These are phyloP conservation scores for Andricus curvator DNA, from an alignment of 2,888 invertebrate genomes.

Conservation along the genomic window DNA sequence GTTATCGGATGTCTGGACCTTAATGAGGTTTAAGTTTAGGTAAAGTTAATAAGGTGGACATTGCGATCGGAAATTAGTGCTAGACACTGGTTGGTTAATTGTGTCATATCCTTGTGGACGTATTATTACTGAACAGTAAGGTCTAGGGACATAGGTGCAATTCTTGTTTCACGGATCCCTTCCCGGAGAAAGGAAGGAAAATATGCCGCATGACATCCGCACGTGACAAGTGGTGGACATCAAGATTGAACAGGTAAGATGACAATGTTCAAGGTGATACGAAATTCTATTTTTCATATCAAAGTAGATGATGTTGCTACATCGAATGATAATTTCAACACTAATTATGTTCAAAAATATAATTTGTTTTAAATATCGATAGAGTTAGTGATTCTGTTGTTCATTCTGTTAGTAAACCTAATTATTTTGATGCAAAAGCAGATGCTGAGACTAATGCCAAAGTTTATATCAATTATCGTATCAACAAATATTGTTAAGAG, in stretches of 20 bases:
- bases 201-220: conserved; percentile 38
- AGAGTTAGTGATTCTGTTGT: not conserved
- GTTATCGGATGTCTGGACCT: not conserved
- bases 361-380: not conserved
- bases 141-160: not conserved
- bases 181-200: not conserved
- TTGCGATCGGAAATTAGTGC: not conserved
- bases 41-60: not conserved
- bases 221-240: conserved; percentile 44
- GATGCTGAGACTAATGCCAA: too few species aligned
- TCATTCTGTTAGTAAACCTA: not conserved
- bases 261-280: not conserved
- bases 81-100: not conserved
- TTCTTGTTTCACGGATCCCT: not conserved
- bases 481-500: too few species aligned
- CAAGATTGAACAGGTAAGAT: conserved; percentile 29
- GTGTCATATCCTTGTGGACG: not conserved
- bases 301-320: not conserved
- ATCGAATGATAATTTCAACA: not conserved
- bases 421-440: too few species aligned
- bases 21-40: not conserved
- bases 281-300: not conserved
- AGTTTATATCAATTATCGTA: too few species aligned
- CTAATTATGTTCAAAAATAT: fast-evolving
- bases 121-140: not conserved